These are phyloP conservation scores for Electrophaes corylata DNA, from an alignment of 2,888 invertebrate genomes.

Conservation along the genomic window DNA sequence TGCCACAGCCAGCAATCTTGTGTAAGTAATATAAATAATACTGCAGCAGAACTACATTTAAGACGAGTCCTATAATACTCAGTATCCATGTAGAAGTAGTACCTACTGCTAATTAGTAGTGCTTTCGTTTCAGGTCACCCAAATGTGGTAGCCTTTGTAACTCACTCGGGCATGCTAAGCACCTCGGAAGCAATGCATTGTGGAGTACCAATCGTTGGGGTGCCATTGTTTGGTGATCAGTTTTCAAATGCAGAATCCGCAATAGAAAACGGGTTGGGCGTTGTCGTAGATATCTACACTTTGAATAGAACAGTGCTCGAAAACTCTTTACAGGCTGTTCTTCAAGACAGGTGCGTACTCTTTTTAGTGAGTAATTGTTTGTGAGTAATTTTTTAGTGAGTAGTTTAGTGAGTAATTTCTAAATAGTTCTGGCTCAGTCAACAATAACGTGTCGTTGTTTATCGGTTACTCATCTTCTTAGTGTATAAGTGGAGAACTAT, in stretches of 20 bases:
- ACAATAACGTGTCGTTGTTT: too few species aligned
- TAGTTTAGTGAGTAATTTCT: too few species aligned
- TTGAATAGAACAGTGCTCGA: constrained; percentile 31
- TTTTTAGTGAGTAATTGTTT: too few species aligned
- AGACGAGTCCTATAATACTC: too few species aligned
- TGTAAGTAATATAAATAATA: constrained; percentile 70
- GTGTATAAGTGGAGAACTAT: too few species aligned
- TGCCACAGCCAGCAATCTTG: constrained; percentile 89
- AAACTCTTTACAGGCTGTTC: constrained; percentile 37
- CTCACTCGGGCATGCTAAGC: constrained; percentile 80
- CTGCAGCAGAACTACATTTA: too few species aligned
- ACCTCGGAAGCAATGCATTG: constrained; percentile 76
- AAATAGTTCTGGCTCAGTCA: too few species aligned
- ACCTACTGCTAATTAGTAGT: not conserved
- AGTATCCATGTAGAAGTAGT: not conserved
- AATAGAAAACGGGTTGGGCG: constrained; percentile 70
- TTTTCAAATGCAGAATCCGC: constrained; percentile 72
- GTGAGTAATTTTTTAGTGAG: too few species aligned
- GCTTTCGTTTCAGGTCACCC: constrained; percentile 67
- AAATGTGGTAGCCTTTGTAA: constrained; percentile 77
- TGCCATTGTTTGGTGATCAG: constrained; percentile 84
- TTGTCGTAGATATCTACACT: constrained; percentile 57
- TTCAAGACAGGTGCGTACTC: constrained; percentile 40
- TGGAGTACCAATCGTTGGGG: constrained; percentile 65
- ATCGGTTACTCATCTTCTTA: too few species aligned